Percentiles rank a stretch among this genome's conserved stretches.
phyloP scores from a whole-genome alignment of 1,140 invertebrate genomes.

The Temnothorax nylanderi region DNA sequence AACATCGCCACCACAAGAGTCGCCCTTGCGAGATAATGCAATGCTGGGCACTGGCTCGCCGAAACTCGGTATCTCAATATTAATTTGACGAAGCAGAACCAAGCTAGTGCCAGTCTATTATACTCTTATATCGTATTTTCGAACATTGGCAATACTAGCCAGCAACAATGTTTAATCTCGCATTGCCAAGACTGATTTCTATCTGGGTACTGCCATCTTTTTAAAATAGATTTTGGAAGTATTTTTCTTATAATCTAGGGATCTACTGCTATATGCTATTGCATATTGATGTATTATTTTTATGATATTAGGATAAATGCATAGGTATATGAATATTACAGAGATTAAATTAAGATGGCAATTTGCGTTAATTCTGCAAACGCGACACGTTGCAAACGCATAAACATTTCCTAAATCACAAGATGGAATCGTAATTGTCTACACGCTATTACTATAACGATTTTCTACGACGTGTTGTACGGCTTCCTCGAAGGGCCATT shows the following conservation, averaged over 20 bases:
- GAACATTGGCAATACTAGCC: too few species aligned
- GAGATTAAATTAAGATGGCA: slow-evolving; percentile 25
- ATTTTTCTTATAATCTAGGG: neutral
- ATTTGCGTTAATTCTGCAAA: slow-evolving; percentile 17
- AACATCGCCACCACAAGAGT: too few species aligned
- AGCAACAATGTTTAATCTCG: too few species aligned
- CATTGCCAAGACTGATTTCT: too few species aligned
- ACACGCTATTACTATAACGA: slow-evolving; percentile 33
- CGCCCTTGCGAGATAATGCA: too few species aligned
- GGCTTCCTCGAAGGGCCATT: slow-evolving; percentile 26
- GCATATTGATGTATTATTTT: neutral
- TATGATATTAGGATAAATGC: neutral
- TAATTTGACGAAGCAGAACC: too few species aligned
- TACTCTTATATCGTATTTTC: too few species aligned
- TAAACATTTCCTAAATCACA: neutral
- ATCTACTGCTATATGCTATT: neutral
- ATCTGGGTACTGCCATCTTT: too few species aligned
- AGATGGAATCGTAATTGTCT: slow-evolving; percentile 42
- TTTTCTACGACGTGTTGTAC: slow-evolving; percentile 35
- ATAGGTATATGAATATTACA: neutral
- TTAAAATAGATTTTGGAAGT: neutral
- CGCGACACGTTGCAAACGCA: neutral
- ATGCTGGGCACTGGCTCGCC: too few species aligned
- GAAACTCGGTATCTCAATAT: too few species aligned
- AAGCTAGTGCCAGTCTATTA: too few species aligned